Base-by-base conservation (phyloP, 2,113 vertebrate genomes). In the Panurus biarmicus region DNA sequence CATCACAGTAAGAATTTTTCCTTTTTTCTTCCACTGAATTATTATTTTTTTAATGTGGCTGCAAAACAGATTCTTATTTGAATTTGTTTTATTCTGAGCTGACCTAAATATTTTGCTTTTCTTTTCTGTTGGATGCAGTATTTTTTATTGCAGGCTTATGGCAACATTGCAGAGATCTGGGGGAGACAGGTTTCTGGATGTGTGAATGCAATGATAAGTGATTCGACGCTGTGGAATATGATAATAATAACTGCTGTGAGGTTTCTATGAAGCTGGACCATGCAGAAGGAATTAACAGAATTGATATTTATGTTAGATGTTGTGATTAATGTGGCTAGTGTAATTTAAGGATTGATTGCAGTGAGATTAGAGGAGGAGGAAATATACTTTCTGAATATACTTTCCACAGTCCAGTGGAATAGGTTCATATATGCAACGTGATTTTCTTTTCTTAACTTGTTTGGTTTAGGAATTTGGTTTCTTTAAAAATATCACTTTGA, bases 81-180 rank as follows among this genome's bases (percentile, higher is more conserved):
- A 70, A 38, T 61, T 76, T 90, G 44, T 85, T 91, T 81, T 90
- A 88, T 95, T 93, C 90, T 77, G 64, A 91, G 60, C 21, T 90
- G 91, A 66, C 85, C 94, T 90, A 94, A 95, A 93, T 95, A 94
- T 88, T 95, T 85, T 89, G 38, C 50, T 89, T 82, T 90, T 35
- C 76, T 88, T 28, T 92, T 92, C 65, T 67, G 22, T 48, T 51
- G 48, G 44, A 28, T 77, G 60, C 56, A 83, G 47, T 57, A 51
- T 66, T 76, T 91, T 95, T 73, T 80, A 71, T 60, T 77, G 64
- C 57, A 84, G 82, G 60, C 60, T 94, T 45, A 72, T 71, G 45
- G 67, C 36, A 85, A 54, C 51, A 42, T 71, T 5, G 1, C 47
- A 81, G 83, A 85, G 56, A 64, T 70, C 29, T 23, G 13, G 5